Evolutionary conservation across 2,888 invertebrate species (phyloP), one percentile per base, ranked within the genome.

Genomic region (Zygaena filipendulae): DNA sequence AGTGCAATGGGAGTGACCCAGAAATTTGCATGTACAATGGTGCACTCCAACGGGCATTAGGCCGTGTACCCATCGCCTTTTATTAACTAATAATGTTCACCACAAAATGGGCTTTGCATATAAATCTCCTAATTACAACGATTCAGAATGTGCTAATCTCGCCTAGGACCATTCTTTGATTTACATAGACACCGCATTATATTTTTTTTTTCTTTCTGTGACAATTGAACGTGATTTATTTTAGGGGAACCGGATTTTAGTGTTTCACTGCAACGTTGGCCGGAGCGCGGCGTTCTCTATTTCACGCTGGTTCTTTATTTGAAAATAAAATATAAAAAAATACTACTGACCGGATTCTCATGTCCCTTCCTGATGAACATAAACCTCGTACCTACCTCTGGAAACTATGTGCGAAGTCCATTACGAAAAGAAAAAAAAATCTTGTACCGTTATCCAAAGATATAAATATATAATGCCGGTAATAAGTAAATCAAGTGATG

Each of bases 71-170:
- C 58, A 51, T 46, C 45, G 42, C 54, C 59, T 48, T 66, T 74
- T 70, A 70, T 61, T 50, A 57, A 46, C 66, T 75, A 74, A 77
- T 77, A 75, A 72, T 72, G 68, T 61, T 59, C 52, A 64, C 71
- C 72, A 61, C 75, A 77, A 59, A 70, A 62, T 58, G 52, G 56
- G 62, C 68, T 77, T 75, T 75, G 77, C 75, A 79, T 79, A 74
- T 70, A 77, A 77, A 79, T 79, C 74, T 69, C 66, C 75, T 79
- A 71, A 79, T 79, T 79, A 79, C 57, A 44, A 42, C 52, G 37
- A 75, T 75, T 77, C 68, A 74, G 46, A 46, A 49, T 45, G 55
- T 45, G 57, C 61, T 75, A 72, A 72, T 75, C 74, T 68, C 52
- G 43, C 57, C 63, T 66, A 61, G 63, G 52, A n/a, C 54, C 43